Percentiles rank a stretch among this genome's conserved stretches.
phyloP scores from a whole-genome alignment of 2,113 vertebrate species.

The Microtus richardsoni region DNA sequence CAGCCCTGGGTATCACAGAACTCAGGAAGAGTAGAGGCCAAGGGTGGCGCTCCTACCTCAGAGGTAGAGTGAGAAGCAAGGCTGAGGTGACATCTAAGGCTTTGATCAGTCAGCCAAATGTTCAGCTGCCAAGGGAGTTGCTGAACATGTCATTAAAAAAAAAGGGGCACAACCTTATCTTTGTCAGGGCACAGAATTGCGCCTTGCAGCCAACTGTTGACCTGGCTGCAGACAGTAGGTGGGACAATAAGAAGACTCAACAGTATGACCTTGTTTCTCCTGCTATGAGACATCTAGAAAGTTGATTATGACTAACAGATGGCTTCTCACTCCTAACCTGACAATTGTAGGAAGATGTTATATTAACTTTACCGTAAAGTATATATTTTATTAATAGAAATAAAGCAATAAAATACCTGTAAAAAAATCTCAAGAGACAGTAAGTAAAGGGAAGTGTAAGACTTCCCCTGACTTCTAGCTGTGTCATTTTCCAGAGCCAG shows the following conservation, averaged over 20 bases:
- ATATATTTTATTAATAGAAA: slow-evolving; percentile 64
- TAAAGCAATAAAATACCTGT: background rate
- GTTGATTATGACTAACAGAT: slow-evolving; percentile 24
- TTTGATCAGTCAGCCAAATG: background rate
- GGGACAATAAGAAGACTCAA: background rate
- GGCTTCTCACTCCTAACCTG: slow-evolving; percentile 19
- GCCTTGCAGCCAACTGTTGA: background rate
- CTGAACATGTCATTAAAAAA: background rate
- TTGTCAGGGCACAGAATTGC: background rate
- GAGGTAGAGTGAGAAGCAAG: background rate
- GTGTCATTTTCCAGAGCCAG: background rate
- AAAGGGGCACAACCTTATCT: background rate
- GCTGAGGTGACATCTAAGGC: background rate
- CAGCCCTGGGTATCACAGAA: background rate
- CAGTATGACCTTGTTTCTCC: slow-evolving; percentile 71
- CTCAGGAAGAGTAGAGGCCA: background rate
- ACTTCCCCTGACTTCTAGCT: background rate
- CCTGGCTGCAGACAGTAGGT: background rate
- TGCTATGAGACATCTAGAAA: slow-evolving; percentile 37
- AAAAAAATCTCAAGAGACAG: background rate
- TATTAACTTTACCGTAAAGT: background rate
- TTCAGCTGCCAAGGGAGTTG: background rate
- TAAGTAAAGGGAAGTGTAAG: background rate
- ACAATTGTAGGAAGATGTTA: background rate
- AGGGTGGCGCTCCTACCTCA: background rate